These are phyloP conservation scores for Pollachius pollachius DNA, from an alignment of 2,113 vertebrate species.

Conservation along the genomic window DNA sequence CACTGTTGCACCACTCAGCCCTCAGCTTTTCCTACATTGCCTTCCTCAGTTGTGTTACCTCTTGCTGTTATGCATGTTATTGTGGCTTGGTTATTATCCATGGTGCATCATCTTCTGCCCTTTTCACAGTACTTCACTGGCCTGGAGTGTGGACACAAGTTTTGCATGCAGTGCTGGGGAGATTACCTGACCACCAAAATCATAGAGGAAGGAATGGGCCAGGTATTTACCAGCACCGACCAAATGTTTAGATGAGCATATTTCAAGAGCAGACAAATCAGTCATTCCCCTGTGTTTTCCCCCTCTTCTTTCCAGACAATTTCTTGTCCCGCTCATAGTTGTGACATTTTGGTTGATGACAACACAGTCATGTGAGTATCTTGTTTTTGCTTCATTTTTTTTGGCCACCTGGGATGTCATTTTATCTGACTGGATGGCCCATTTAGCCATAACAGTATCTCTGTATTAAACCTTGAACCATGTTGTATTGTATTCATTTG, in stretches of 20 bases:
- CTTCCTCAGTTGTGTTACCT: background rate
- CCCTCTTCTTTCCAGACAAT: constrained; percentile 83
- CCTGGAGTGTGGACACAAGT: constrained; percentile 99
- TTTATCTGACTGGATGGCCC: background rate
- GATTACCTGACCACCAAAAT: constrained; percentile 99
- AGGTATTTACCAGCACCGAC: constrained; percentile 74
- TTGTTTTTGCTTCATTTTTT: constrained; percentile 10
- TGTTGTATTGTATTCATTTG: background rate
- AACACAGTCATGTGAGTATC: constrained; percentile 99
- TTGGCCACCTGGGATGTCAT: background rate
- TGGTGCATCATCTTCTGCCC: constrained; percentile 15
- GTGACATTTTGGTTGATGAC: constrained; percentile 99
- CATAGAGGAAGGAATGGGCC: constrained; percentile 99
- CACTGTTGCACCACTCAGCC: too few relatives aligned
- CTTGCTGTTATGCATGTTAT: background rate
- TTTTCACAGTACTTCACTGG: constrained; percentile 93
- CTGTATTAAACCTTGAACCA: background rate
- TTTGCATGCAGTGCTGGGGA: constrained; percentile 99
- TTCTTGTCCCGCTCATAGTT: constrained; percentile 99
- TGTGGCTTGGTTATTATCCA: background rate
- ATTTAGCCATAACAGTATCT: background rate
- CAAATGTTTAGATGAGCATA: background rate
- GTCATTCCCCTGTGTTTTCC: constrained; percentile 16
- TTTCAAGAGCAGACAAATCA: background rate
- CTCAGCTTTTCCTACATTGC: too few relatives aligned